Evolutionary conservation across 2,888 invertebrate species (phyloP), one percentile per base, ranked within the genome.

Genomic region (Synanthedon vespiformis): DNA sequence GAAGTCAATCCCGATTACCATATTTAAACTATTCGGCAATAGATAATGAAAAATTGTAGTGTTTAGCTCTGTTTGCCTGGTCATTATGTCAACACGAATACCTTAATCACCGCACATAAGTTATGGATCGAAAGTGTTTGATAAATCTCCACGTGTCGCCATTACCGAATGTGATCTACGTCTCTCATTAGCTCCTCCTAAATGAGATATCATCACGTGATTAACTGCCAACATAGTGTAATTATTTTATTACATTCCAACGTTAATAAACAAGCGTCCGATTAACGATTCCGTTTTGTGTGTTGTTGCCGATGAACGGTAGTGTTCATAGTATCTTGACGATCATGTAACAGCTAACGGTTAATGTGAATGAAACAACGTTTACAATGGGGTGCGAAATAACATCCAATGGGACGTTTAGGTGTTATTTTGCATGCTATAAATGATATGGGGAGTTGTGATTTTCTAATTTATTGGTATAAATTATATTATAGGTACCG

Each of bases 91-190:
- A 81, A 86, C 86, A 86, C 63, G 77, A 76, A 79, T 77, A 72
- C 67, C 72, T 73, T 83, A 84, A 86, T 83, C 75, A 72, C 70
- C 61, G 64, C 61, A 62, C 74, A 83, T 84, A 83, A 80, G 74
- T 86, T 78, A 78, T 78, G 76, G 77, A 75, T 77, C 70, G 79
- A 79, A 81, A 78, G 80, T 81, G 81, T 80, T 79, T 85, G 85
- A 87, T 83, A 82, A 80, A 86, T 85, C 62, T 74, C 61, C 67
- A 57, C 62, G 61, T 77, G 84, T 85, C 85, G 72, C 78, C 75
- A 85, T 85, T 85, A 85, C 78, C 70, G 67, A 75, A 76, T 73
- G 80, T 85, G 86, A 86, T 84, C 79, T 84, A 86, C 76, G 80
- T 63, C 65, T 67, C 80, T 84, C 84, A 85, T 87, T 86, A 87